phyloP scores from a whole-genome alignment of 2,113 vertebrate species.

The Silurus meridionalis region DNA sequence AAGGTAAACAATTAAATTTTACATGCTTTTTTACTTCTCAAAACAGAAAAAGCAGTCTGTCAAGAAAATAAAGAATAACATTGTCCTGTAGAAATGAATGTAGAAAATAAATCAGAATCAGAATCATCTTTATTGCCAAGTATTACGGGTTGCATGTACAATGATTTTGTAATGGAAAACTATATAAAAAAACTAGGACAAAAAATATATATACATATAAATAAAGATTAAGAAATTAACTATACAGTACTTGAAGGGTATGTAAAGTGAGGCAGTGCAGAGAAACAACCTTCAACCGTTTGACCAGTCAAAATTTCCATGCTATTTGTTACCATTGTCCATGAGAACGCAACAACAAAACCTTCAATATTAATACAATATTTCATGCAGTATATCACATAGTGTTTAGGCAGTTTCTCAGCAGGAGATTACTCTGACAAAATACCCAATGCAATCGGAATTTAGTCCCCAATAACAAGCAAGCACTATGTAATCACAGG shows the following conservation, averaged over 20 bases:
- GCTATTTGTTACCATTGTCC: not conserved
- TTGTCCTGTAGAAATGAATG: no score
- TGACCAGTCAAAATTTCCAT: not conserved
- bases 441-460: not conserved
- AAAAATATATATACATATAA: no score
- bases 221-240: no score
- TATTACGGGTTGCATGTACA: no score
- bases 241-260: no score
- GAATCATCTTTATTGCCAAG: no score
- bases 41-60: not conserved
- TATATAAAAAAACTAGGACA: no score
- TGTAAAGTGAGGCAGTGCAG: no score
- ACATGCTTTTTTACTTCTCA: not conserved
- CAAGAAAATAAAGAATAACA: no score
- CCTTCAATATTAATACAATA: not conserved
- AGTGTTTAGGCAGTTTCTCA: not conserved
- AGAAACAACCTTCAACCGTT: not conserved
- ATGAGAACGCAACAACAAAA: not conserved
- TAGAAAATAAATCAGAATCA: no score
- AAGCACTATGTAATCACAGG: not conserved
- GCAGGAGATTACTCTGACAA: not conserved
- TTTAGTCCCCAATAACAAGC: not conserved
- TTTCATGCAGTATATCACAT: not conserved
- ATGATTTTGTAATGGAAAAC: no score
- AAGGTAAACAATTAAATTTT: not conserved